Conservation (phyloP, 2,113 vertebrate genomes). For the Takifugu bimaculatus region DNA sequence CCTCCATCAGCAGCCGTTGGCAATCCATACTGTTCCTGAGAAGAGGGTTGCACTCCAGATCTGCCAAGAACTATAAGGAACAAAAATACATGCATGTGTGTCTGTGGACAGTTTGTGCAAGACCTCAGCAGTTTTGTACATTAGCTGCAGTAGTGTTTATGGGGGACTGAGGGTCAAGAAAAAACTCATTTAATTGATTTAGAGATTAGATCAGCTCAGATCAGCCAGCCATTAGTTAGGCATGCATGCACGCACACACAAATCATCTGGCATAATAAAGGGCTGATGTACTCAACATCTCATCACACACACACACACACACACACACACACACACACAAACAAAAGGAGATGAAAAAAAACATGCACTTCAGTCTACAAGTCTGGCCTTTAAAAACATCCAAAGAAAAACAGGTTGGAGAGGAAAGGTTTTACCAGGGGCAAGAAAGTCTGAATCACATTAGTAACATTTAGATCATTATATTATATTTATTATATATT, state of each 20-base stretch:
- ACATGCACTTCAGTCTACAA: conserved; percentile 33
- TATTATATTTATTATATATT: too few relatives aligned
- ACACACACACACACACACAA: not conserved
- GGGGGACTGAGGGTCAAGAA: conserved; percentile 21
- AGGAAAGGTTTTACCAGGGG: conserved; percentile 37
- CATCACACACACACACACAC: conserved; percentile 21
- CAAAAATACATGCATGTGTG: conserved; percentile 3
- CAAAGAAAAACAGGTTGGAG: conserved; percentile 34
- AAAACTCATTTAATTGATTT: conserved; percentile 44
- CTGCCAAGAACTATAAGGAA: conserved; percentile 85
- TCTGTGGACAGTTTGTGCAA: not conserved
- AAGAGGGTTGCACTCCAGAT: conserved; percentile 89
- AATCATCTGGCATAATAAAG: conserved; percentile 41
- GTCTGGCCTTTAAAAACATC: conserved; percentile 41
- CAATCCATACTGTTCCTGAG: conserved; percentile 94
- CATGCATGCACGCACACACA: conserved; percentile 13
- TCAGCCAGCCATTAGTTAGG: conserved; percentile 25
- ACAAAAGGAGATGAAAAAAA: not conserved
- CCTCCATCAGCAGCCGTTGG: conserved; percentile 97
- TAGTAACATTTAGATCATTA: conserved; percentile 70
- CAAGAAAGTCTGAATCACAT: conserved; percentile 28
- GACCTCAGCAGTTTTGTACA: too few relatives aligned
- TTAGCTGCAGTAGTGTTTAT: conserved; percentile 10
- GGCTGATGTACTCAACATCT: conserved; percentile 52
- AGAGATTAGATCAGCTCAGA: conserved; percentile 53